Base-by-base conservation (phyloP, 64 coral and sea anemone genomes). In the Dendronephthya gigantea region DNA sequence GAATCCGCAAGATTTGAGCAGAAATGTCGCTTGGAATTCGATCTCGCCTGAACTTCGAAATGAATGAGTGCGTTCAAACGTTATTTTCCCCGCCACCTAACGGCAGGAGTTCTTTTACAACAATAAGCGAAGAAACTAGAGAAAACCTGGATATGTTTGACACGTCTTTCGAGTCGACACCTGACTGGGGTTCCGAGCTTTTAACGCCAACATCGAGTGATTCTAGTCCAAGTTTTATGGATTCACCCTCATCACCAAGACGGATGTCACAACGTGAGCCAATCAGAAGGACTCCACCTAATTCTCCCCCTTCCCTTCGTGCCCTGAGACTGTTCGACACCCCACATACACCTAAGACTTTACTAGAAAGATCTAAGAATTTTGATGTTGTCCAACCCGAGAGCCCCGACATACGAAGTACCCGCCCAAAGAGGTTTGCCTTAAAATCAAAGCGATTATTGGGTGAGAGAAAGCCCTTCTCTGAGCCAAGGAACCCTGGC, bases 291-390 rank as follows among this genome's bases (percentile, higher is more conserved):
- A 90, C 91, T 12, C 87, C 92, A 15, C 89, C 92, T 25, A 82
- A 90, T 45, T 98, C 95, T 9, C 95, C 95, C 33, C 95, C 95
- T 56, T 93, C 95, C 1, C 86, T 98, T 9, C 87, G 91, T 52
- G 92, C 82, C 1, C 49, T 98, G 36, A 82, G 92, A 47, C 86
- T 98, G 11, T 98, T 98, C 40, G 95, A 98, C 56, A 93, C 95
- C 39, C 95, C 95, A 59, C 92, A 98, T 45, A 98, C 95, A 9
- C 95, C 95, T 9, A 98, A 92, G 69, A 98, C 83, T 88, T 85
- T 98, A 14, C 95, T 98, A 9, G 88, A 98, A 82, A 88, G 92
- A 35, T 98, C 95, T n/a, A 89, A 89, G 48, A 83, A 30, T 27
- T 85, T 84, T 85, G 69, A 79, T 34, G 36, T 12, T 30, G 30